Evolutionary conservation across 2,113 vertebrate species (phyloP), one percentile per base, ranked within the genome.

Genomic region (Elephantulus edwardii): DNA sequence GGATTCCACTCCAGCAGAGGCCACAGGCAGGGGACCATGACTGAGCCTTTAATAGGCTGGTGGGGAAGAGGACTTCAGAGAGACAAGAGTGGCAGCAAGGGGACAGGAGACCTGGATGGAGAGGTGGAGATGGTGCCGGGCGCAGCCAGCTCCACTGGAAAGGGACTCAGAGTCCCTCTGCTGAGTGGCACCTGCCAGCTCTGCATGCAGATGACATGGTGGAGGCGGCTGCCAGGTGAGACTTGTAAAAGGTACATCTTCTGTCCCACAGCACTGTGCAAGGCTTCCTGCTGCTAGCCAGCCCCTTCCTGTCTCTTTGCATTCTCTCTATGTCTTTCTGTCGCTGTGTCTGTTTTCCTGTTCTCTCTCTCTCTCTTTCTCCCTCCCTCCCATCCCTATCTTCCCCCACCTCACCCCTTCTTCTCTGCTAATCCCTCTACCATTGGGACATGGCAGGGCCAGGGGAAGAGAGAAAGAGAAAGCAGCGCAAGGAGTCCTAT

Each of bases 141-240:
- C 38, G 35, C 4, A 3, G 24, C 7, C 8, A 0, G n/a, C 16
- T 10, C 38, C 14, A 0, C 20, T 12, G 46, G 70, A 66, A 48
- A 54, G 58, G 42, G 77, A 54, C 42, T 46, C 68, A 24, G 58
- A 48, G 19, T 35, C 17, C 19, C 16, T 30, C 5, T 5, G 0
- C 0, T 40, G 42, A 24, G 30, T 6, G 9, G 5, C 42, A 4
- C 1, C 13, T 12, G 35, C n/a, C 30, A 2, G 13, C 28, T 26
- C 85, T 22, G 20, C 0, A 0, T 22, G 40, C 33, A 4, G 38
- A 33, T 1, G 66, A 54, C 19, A 0, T 0, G 0, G 5, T 6
- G 8, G 35, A 42, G 13, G 79, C 1, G 22, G 46, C 72, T n/a
- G 50, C 56, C 0, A 7, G 14, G 78, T 30, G 52, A 35, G 1